Evolutionary conservation across 2,797 vertebrate genomes (phyloP).

Genomic region (Helostoma temminkii): DNA sequence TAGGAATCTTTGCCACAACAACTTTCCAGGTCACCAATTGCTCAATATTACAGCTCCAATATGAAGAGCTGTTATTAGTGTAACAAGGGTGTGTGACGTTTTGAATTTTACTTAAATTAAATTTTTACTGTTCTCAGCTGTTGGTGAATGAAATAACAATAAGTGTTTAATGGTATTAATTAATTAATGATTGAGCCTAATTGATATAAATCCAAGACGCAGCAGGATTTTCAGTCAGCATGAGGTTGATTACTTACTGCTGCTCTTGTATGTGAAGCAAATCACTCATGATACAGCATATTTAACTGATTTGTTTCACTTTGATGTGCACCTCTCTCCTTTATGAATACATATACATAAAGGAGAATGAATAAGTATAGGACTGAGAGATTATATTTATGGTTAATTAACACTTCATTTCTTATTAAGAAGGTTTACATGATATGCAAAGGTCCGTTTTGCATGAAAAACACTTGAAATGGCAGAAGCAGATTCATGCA

Average conservation of each 20-base stretch:
- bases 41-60: background rate
- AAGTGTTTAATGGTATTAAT: conserved; percentile 3
- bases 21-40: too few relatives aligned
- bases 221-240: conserved; percentile 1
- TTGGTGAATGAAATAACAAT: background rate
- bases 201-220: background rate
- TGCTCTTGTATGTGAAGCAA: too few relatives aligned
- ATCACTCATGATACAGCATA: background rate
- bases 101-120: too few relatives aligned
- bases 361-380: background rate
- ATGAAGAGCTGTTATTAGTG: background rate
- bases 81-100: too few relatives aligned
- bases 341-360: background rate
- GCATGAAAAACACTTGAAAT: too few relatives aligned
- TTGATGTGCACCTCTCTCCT: background rate
- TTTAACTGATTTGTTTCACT: background rate
- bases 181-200: conserved; percentile 2
- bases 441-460: too few relatives aligned
- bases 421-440: too few relatives aligned
- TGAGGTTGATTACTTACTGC: background rate
- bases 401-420: too few relatives aligned
- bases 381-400: background rate
- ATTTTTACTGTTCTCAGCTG: background rate
- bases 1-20: too few relatives aligned
- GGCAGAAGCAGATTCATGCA: too few relatives aligned